Evolutionary conservation across 2,797 vertebrate genomes (phyloP).

Genomic region (Anolis apletophallus): DNA sequence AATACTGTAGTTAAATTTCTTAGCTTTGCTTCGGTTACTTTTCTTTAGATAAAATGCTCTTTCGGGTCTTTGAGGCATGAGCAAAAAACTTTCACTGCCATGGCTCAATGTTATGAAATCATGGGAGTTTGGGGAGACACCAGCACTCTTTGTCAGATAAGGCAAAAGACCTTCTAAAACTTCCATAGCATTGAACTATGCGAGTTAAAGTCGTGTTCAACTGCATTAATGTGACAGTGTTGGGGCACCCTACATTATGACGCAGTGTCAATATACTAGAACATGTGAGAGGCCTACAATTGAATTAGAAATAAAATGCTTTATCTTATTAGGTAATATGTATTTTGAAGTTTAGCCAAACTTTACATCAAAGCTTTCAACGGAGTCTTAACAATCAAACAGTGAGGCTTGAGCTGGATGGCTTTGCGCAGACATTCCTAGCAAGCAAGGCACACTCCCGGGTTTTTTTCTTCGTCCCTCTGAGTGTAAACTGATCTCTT

Average conservation of each 20-base stretch:
- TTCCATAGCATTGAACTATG: too few species aligned
- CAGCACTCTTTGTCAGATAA: too few species aligned
- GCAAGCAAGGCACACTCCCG: background rate
- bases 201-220: too few species aligned
- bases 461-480: background rate
- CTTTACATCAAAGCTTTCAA: background rate
- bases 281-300: background rate
- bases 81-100: too few species aligned
- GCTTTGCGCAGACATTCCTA: background rate
- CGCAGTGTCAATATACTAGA: background rate
- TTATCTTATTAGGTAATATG: background rate
- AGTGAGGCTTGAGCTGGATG: background rate
- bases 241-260: background rate
- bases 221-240: too few species aligned
- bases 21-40: too few species aligned
- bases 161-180: too few species aligned
- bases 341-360: background rate
- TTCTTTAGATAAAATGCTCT: too few species aligned
- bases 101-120: too few species aligned
- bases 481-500: constrained; percentile 1
- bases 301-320: background rate
- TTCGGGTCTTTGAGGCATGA: too few species aligned
- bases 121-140: too few species aligned
- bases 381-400: background rate
- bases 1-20: too few species aligned